phyloP scores from a whole-genome alignment of 2,888 invertebrate species.

The Pseudolycoriella hygida region DNA sequence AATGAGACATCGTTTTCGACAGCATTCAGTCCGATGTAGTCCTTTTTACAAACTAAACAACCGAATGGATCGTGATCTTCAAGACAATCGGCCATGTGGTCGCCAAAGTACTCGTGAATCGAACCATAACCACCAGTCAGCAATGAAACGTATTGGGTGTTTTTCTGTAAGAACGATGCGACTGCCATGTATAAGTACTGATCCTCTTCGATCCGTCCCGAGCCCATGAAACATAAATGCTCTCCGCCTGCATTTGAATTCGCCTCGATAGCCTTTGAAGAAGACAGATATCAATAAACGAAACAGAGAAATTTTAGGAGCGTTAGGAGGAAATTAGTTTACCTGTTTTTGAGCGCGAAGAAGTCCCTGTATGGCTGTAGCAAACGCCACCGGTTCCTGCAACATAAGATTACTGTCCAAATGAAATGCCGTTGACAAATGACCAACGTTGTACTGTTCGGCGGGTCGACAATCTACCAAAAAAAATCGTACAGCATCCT shows the following conservation, averaged over 20 bases:
- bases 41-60: constrained; percentile 65
- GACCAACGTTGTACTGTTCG: constrained; percentile 93
- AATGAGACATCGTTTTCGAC: constrained; percentile 15
- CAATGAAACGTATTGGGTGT: constrained; percentile 82
- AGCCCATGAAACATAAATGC: constrained; percentile 84
- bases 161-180: constrained; percentile 87
- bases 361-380: constrained; percentile 83
- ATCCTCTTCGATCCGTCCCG: constrained; percentile 84
- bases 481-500: constrained; percentile 69
- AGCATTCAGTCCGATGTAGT: constrained; percentile 16
- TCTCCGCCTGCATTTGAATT: constrained; percentile 76
- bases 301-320: background rate
- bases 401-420: constrained; percentile 94
- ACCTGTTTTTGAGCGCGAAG: background rate
- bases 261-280: constrained; percentile 67
- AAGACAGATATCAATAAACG: constrained; percentile 65
- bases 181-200: constrained; percentile 97
- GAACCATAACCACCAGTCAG: constrained; percentile 80
- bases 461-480: constrained; percentile 93
- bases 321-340: background rate
- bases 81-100: constrained; percentile 61
- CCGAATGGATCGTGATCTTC: constrained; percentile 66
- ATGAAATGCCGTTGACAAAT: constrained; percentile 94
- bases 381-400: constrained; percentile 88
- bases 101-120: constrained; percentile 67